Evolutionary conservation across 1,140 invertebrate genomes (phyloP), one percentile per base, ranked within the genome.

Genomic region (Zaprionus lachaisei): DNA sequence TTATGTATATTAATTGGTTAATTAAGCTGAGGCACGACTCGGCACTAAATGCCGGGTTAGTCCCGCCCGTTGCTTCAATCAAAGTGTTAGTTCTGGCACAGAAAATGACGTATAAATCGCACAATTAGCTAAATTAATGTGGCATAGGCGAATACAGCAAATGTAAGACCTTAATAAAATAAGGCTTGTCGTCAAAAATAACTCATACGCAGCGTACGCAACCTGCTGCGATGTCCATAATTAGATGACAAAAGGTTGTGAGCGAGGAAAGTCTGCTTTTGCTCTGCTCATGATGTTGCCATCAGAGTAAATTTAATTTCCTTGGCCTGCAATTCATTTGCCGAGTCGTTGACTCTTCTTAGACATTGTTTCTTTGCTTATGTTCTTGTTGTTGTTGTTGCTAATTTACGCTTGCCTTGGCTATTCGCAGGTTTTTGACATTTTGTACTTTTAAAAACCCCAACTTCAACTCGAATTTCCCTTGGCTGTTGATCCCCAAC

Each of bases 321-420:
- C 72, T 89, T 76, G 58, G 84, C 69, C 84, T 87, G 83, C 83
- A 89, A 86, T 89, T 89, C 83, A 89, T 86, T 86, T 86, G 80
- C 80, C 77, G 77, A 83, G 83, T 83, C 83, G 80, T 86, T 89
- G 83, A 83, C 84, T 86, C 74, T 77, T 77, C 84, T 66, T 74
- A 80, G 80, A 72, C 77, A 69, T 80, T 86, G 77, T 74, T 76
- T 83, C 73, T 73, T 83, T 67, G 56, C 61, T 71, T 17, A 14
- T 60, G 66, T 80, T 77, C 2, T n/a, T 41, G 14, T 41, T 41
- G 2, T n/a, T 15, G 38, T 83, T 86, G 83, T 86, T 86, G 84
- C 77, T 83, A 77, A 62, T 75, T 74, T 83, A 74, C 56, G 77
- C 77, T 80, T 73, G 72, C 78, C 72, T 87, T 87, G 77, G 47